Conservation (phyloP, 2,888 invertebrate genomes). For the Sphaerophoria rueppellii region DNA sequence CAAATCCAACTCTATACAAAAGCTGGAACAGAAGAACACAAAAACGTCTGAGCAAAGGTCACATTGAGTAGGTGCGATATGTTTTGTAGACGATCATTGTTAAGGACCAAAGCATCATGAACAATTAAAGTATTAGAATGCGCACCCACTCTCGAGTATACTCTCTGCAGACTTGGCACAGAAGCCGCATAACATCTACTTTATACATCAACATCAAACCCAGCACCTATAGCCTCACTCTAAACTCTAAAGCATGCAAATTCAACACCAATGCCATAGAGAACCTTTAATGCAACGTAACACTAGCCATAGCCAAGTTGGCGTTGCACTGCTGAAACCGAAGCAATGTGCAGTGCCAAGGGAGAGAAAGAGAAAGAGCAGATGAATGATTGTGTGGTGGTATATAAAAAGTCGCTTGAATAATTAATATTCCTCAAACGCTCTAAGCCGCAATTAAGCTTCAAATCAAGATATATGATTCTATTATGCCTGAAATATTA, state of each 20-base stretch:
- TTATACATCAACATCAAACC: slow-evolving; percentile 21
- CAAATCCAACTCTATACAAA: neutral
- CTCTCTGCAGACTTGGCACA: slow-evolving; percentile 36
- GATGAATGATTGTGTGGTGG: slow-evolving; percentile 26
- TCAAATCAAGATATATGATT: slow-evolving; percentile 75
- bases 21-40: neutral
- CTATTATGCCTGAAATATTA: slow-evolving; percentile 72
- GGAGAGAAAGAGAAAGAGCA: slow-evolving; percentile 12
- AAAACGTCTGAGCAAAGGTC: slow-evolving; percentile 46
- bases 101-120: slow-evolving; percentile 43
- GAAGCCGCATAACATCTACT: neutral
- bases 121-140: slow-evolving; percentile 60
- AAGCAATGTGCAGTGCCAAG: no score
- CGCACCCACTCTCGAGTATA: slow-evolving; percentile 37
- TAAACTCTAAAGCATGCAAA: slow-evolving; percentile 5
- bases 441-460: slow-evolving; percentile 75
- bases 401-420: slow-evolving; percentile 69
- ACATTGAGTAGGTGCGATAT: slow-evolving; percentile 57
- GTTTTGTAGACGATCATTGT: slow-evolving; percentile 56
- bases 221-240: neutral
- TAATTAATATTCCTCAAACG: slow-evolving; percentile 75
- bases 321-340: neutral
- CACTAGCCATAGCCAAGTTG: slow-evolving; percentile 36
- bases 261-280: slow-evolving; percentile 20
- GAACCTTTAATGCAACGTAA: slow-evolving; percentile 17